phyloP scores from a whole-genome alignment of 2,888 invertebrate genomes.

The Linnaemya tessellans region DNA sequence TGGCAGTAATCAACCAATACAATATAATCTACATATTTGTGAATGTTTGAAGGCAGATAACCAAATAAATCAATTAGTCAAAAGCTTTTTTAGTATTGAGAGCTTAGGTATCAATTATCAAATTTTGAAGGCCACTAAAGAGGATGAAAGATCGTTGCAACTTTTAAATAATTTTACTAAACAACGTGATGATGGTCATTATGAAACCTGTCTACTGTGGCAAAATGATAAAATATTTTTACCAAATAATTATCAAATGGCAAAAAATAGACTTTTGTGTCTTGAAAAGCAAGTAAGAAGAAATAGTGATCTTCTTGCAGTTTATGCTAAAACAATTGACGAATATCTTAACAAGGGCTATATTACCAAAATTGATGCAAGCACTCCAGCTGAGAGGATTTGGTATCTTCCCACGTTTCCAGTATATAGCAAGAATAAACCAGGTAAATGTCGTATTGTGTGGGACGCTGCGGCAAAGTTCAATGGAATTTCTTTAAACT shows the following conservation, averaged over 20 bases:
- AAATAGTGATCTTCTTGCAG: slow-evolving; percentile 23
- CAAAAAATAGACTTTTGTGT: slow-evolving; percentile 26
- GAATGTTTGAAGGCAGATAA: slow-evolving; percentile 35
- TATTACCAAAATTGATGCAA: slow-evolving; percentile 76
- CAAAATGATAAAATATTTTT: slow-evolving; percentile 2
- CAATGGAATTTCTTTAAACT: slow-evolving; percentile 75
- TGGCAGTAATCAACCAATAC: background rate
- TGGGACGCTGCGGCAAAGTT: slow-evolving; percentile 71
- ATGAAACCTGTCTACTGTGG: slow-evolving; percentile 57
- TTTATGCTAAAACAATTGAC: slow-evolving; percentile 45
- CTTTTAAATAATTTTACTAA: slow-evolving; percentile 2
- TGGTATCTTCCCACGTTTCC: slow-evolving; percentile 74
- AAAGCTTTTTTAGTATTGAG: slow-evolving; percentile 44
- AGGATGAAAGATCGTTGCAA: slow-evolving; percentile 41
- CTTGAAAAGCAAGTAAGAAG: slow-evolving; percentile 16
- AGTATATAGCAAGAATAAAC: slow-evolving; percentile 75
- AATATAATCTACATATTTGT: slow-evolving; percentile 47
- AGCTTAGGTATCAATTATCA: slow-evolving; percentile 40
- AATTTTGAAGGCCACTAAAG: slow-evolving; percentile 30
- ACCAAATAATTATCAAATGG: slow-evolving; percentile 54
- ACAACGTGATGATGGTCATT: slow-evolving; percentile 21
- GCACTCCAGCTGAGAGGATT: slow-evolving; percentile 78
- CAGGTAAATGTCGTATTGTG: slow-evolving; percentile 69
- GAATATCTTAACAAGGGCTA: too few species aligned
- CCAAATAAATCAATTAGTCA: slow-evolving; percentile 26